Evolutionary conservation across 2,113 vertebrate species (phyloP).

Genomic region (Hystrix brachyura): DNA sequence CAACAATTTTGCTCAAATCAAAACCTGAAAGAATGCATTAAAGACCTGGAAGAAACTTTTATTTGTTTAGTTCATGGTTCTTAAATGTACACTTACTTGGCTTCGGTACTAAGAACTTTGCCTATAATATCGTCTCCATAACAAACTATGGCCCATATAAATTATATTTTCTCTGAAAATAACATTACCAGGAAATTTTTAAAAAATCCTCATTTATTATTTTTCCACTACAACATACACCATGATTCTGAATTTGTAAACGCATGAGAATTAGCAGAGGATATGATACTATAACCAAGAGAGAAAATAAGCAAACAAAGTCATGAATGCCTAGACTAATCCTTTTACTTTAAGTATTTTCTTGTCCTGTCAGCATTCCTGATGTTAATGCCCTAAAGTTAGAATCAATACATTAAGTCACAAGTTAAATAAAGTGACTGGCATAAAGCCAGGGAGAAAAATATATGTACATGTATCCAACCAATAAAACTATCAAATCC

Average conservation of each 20-base stretch:
- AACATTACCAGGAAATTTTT: background rate
- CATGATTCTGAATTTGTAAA: constrained; percentile 48
- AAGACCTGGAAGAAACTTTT: background rate
- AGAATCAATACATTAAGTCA: constrained; percentile 68
- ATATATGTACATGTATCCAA: background rate
- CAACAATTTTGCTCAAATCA: background rate
- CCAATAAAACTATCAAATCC: background rate
- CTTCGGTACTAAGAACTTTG: background rate
- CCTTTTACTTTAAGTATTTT: constrained; percentile 72
- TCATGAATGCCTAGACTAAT: constrained; percentile 67
- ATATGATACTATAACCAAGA: constrained; percentile 59
- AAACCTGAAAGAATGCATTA: background rate
- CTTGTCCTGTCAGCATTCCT: constrained; percentile 76
- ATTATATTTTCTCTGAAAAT: constrained; percentile 36
- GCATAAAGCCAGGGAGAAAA: background rate
- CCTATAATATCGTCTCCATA: constrained; percentile 4
- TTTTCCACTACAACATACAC: constrained; percentile 40
- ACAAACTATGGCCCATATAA: background rate
- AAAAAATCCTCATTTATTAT: constrained; percentile 57
- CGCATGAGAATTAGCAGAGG: constrained; percentile 65
- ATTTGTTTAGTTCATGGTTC: background rate
- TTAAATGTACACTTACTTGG: constrained; percentile 35
- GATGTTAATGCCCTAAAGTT: constrained; percentile 61
- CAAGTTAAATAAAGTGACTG: constrained; percentile 48
- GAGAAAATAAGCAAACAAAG: constrained; percentile 67